Base-by-base conservation (phyloP, 2,797 vertebrate species). In the Ctenopoma multispine region DNA sequence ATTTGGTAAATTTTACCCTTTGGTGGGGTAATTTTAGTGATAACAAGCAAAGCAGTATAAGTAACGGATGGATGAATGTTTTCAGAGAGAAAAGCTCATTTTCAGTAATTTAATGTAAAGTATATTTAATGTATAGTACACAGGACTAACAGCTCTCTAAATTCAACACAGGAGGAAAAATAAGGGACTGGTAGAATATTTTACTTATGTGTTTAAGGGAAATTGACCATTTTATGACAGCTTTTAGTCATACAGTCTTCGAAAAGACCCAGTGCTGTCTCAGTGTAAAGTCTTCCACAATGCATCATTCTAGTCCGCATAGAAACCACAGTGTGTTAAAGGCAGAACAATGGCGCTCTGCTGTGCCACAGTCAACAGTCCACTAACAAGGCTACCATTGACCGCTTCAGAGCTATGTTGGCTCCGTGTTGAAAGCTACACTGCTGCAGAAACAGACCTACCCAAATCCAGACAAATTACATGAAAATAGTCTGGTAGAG, bases 291-390 rank as follows among this genome's bases (percentile, higher is more conserved):
- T 79, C 72, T 48, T 44, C 54, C 65, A 84, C 82, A 79, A 87
- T 77, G 71, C 75, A 75, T 82, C 80, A 82, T 74, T 77, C 63
- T 75, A 75, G 38, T 78, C 49, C 40, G 73, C 46, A 82, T 69
- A 90, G 79, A 80, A 83, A 81, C 58, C 75, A 62, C 85, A 80
- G 72, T 85, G 87, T 91, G 85, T 69, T 78, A 58, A 46, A 38
- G 67, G 54, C 38, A 43, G 78, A 79, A 91, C 90, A 91, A 92
- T 82, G 76, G 87, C 48, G 68, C 86, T 76, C 44, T 72, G 82
- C 85, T 91, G 88, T 90, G 85, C 81, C 87, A 85, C 62, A 75
- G 72, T 65, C 46, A 49, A 69, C 49, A 3, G 63, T 56, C 34
- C 17, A 40, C 41, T 24, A 62, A 90, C 87, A 92, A 87, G 57